Base-by-base conservation (phyloP, 2,797 vertebrate species). In the Cynopterus sphinx region DNA sequence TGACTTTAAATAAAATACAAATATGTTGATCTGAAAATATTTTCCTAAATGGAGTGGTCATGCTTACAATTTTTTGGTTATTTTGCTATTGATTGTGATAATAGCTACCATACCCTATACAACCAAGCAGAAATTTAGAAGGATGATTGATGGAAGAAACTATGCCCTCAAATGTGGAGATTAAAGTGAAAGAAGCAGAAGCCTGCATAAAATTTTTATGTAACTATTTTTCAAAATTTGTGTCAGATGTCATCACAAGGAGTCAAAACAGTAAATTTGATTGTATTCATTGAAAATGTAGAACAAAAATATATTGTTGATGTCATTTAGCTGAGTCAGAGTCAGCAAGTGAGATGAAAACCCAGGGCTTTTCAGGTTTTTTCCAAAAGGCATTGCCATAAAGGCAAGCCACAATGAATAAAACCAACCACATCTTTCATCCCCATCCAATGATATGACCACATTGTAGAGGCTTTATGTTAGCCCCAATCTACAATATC, bases 81-180 rank as follows among this genome's bases (percentile, higher is more conserved):
- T 65, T 93, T 94, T 87, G 84, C 68, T 92, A 55, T 11, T 95
- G 86, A 85, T 94, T 75, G 4, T 84, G 63, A 91, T 93, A 92
- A 87, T 87, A 97, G 5, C 96, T 96, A 96, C 95, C 93, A 97
- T 96, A 96, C 63, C 77, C 95, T 92, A 91, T 94, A 73, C 53
- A 97, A 87, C 10, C 1, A 41, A 3, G 96, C 39, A 67, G 12
- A 82, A 88, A n/a, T 61, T 49, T 68, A 84, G 61, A 85, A 43
- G 26, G 19, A 65, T 73, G 65, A 85, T 21, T 49, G 68, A 59
- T 68, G 61, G 59, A 95, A 75, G 49, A 79, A 63, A 39, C 67
- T 43, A 9, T 68, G 41, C 21, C 53, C 6, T 90, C 19, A 83
- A 59, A 59, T 55, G 17, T 22, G 36, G 90, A 85, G 85, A 81